These are phyloP conservation scores for Hirtodrosophila confusa DNA, from an alignment of 2,888 invertebrate species.

Conservation along the genomic window DNA sequence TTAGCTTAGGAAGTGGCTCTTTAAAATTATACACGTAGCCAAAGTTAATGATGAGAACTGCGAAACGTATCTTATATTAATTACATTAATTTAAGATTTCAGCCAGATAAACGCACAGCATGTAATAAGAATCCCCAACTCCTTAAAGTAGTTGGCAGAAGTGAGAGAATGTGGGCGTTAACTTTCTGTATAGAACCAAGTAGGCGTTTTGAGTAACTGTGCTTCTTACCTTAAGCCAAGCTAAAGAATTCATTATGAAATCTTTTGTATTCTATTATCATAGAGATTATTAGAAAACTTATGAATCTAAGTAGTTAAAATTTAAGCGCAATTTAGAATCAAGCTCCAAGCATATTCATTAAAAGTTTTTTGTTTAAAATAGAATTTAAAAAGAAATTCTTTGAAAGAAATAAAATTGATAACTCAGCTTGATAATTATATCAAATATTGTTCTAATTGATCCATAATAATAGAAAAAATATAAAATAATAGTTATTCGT, in stretches of 20 bases:
- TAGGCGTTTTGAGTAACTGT: neutral
- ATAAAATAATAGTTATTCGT: too few relatives aligned
- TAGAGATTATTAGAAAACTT: too few relatives aligned
- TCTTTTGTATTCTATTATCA: too few relatives aligned
- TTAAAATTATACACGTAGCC: conserved; percentile 48
- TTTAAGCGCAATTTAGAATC: too few relatives aligned
- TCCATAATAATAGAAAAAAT: too few relatives aligned
- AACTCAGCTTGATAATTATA: too few relatives aligned
- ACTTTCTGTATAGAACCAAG: neutral
- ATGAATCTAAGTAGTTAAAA: too few relatives aligned
- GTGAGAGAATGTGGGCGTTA: conserved; percentile 37
- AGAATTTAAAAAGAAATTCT: too few relatives aligned
- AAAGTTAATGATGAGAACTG: conserved; percentile 40
- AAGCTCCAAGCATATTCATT: too few relatives aligned
- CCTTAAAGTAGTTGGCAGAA: neutral
- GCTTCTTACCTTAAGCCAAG: neutral
- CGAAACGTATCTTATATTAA: conserved; percentile 48
- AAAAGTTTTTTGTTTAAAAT: too few relatives aligned
- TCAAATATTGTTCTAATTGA: too few relatives aligned
- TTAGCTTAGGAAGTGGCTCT: conserved; percentile 45
- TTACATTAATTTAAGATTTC: conserved; percentile 56
- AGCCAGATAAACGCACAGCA: conserved; percentile 43
- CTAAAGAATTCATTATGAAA: neutral
- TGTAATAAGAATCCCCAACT: conserved; percentile 1
- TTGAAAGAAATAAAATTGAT: too few relatives aligned